A percentile compares a stretch with the other conserved stretches of the same genome.
These are phyloP conservation scores for Atherix ibis DNA, from an alignment of 2,888 invertebrate genomes.

Conservation along the genomic window DNA sequence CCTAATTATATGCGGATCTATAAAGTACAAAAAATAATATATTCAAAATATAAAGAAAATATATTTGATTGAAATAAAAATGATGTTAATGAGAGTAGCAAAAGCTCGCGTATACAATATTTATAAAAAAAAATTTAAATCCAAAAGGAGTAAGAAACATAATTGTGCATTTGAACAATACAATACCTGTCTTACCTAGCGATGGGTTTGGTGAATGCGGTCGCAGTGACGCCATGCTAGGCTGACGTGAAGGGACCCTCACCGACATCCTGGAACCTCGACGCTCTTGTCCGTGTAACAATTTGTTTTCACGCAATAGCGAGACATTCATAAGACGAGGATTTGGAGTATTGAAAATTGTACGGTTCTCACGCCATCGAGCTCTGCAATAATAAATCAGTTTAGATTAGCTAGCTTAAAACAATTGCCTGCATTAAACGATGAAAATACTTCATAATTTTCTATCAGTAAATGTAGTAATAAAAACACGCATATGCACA, in stretches of 20 bases:
- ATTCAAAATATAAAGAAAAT: too few species aligned
- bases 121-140: not conserved
- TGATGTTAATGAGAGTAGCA: too few species aligned
- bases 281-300: slow-evolving; percentile 58
- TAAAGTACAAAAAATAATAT: too few species aligned
- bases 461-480: too few species aligned
- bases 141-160: not conserved
- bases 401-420: too few species aligned
- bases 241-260: slow-evolving; percentile 66
- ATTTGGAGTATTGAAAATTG: slow-evolving; percentile 88
- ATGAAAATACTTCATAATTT: not conserved
- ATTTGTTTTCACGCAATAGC: slow-evolving; percentile 62
- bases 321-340: slow-evolving; percentile 88
- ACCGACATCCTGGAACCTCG: slow-evolving; percentile 66
- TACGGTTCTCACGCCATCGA: slow-evolving; percentile 79
- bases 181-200: slow-evolving; percentile 33
- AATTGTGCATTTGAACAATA: not conserved
- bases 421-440: not conserved
- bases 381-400: slow-evolving; percentile 45
- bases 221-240: slow-evolving; percentile 70
- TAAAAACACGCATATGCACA: too few species aligned
- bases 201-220: slow-evolving; percentile 49
- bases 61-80: too few species aligned
- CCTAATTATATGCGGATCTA: too few species aligned
- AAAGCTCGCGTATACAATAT: too few species aligned